phyloP scores from a whole-genome alignment of 2,797 vertebrate species.

The Lerista edwardsae region DNA sequence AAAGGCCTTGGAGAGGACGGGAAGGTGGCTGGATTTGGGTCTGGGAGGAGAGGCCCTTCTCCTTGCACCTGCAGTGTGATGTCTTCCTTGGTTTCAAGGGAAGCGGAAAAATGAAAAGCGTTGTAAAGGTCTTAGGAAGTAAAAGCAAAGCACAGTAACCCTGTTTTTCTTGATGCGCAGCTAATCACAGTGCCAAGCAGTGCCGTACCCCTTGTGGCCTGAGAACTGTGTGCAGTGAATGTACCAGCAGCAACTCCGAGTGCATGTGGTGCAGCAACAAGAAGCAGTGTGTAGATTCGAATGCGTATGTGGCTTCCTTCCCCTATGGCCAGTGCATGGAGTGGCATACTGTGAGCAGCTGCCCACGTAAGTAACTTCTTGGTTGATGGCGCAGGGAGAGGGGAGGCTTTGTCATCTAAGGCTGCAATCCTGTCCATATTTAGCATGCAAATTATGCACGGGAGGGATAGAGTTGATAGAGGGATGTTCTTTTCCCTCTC shows the following conservation, averaged over 20 bases:
- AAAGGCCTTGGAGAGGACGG: background rate
- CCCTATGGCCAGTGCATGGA: conserved; percentile 98
- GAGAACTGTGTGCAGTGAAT: conserved; percentile 87
- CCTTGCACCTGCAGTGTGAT: background rate
- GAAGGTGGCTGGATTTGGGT: background rate
- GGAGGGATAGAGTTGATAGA: too few species aligned
- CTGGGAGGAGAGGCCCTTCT: background rate
- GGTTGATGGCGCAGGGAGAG: rapidly evolving
- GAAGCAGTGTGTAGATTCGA: conserved; percentile 97
- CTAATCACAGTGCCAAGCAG: conserved; percentile 97
- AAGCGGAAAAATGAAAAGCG: background rate
- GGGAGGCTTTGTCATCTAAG: background rate
- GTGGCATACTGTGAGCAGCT: conserved; percentile 96
- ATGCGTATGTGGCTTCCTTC: conserved; percentile 97
- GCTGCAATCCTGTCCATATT: too few species aligned
- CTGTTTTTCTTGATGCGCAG: conserved; percentile 64
- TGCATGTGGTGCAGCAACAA: conserved; percentile 99
- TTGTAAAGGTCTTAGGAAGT: background rate
- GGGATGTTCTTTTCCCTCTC: too few species aligned
- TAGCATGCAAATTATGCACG: background rate
- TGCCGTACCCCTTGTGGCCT: conserved; percentile 93
- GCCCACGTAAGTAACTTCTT: conserved; percentile 85
- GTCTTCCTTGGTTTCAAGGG: too few species aligned
- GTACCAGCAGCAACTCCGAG: conserved; percentile 94
- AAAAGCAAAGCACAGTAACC: background rate